Evolutionary conservation across 2,888 invertebrate genomes (phyloP).

Genomic region (Tenthredo mesomela): DNA sequence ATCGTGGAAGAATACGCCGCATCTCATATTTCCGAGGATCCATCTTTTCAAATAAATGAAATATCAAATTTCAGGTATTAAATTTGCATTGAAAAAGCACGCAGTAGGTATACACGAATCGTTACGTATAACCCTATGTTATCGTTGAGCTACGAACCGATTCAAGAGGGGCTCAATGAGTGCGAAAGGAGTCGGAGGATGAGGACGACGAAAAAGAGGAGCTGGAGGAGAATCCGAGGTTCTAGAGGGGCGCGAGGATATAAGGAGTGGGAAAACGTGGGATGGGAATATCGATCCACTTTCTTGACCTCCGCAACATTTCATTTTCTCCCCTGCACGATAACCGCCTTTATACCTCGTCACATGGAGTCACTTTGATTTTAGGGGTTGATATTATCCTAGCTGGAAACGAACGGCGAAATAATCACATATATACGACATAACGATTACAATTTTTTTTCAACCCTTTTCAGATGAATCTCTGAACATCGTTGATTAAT

Average conservation of each 20-base stretch:
- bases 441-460: not conserved
- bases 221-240: constrained; percentile 57
- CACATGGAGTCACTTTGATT: not conserved
- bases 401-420: not conserved
- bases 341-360: not conserved
- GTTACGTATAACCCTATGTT: constrained; percentile 53
- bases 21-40: not conserved
- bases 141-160: constrained; percentile 54
- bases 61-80: not conserved
- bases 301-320: constrained; percentile 74
- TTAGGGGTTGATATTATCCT: not conserved
- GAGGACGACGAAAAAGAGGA: constrained; percentile 59
- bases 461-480: not conserved
- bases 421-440: no score
- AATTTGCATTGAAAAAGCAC: not conserved
- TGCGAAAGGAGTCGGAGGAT: constrained; percentile 24
- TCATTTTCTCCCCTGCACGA: constrained; percentile 29
- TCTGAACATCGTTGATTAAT: no score
- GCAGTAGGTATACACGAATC: not conserved
- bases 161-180: constrained; percentile 47
- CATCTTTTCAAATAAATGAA: not conserved
- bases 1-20: not conserved
- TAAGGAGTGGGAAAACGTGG: constrained; percentile 58
- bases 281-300: constrained; percentile 73
- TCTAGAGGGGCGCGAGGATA: constrained; percentile 62